A percentile compares a stretch with the other conserved stretches of the same genome.
These are phyloP conservation scores for Hemicordylus capensis DNA, from an alignment of 2,113 vertebrate genomes.

Conservation along the genomic window DNA sequence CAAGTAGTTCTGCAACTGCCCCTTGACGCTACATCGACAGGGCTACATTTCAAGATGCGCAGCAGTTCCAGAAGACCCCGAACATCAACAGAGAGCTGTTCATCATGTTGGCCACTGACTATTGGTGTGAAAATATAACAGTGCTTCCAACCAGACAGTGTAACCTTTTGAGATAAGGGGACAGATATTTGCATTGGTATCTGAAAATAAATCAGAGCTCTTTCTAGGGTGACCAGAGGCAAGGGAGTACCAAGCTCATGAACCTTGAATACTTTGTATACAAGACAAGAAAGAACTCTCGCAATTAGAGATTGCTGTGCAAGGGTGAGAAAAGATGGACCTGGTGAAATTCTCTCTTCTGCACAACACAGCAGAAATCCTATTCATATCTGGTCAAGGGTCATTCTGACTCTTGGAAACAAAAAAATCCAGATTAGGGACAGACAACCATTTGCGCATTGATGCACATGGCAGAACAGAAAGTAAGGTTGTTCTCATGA, in stretches of 20 bases:
- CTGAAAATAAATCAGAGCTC: neutral
- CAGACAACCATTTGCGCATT: neutral
- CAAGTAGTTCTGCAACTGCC: too few relatives aligned
- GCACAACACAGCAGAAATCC: neutral
- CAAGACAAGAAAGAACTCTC: neutral
- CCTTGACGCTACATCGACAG: too few relatives aligned
- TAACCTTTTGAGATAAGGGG: neutral
- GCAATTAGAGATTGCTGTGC: neutral
- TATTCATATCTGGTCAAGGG: neutral
- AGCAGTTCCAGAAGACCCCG: too few relatives aligned
- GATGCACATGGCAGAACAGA: neutral
- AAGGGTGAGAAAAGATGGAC: too few relatives aligned
- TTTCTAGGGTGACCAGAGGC: neutral
- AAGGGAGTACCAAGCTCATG: accelerated
- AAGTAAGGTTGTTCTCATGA: too few relatives aligned
- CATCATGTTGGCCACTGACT: too few relatives aligned
- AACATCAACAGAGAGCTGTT: too few relatives aligned
- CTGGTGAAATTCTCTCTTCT: neutral
- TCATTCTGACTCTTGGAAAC: too few relatives aligned
- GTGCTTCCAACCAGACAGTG: neutral
- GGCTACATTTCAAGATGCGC: too few relatives aligned
- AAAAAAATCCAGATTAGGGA: too few relatives aligned
- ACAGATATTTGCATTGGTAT: accelerated
- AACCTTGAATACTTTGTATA: neutral
- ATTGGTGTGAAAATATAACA: neutral